Percentiles rank a stretch among this genome's conserved stretches.
phyloP scores from a whole-genome alignment of 2,888 invertebrate species.

The Anaspis maculata region DNA sequence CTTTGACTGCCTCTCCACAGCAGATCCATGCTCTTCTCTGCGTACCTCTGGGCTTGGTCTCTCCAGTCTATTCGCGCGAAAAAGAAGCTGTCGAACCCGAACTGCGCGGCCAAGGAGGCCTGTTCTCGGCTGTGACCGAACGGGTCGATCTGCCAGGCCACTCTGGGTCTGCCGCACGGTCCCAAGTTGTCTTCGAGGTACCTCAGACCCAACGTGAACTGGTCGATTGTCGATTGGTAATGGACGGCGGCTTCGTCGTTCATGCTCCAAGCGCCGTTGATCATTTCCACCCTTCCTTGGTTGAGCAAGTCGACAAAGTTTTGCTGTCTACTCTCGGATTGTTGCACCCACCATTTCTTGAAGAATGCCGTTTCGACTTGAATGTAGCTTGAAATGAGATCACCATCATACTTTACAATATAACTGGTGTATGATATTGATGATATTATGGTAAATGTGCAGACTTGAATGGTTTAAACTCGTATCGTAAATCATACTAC shows the following conservation, averaged over 20 bases:
- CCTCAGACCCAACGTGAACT: slow-evolving; percentile 55
- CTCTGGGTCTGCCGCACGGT: slow-evolving; percentile 61
- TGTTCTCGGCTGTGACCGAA: slow-evolving; percentile 73
- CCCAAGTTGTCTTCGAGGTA: slow-evolving; percentile 60
- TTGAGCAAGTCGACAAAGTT: slow-evolving; percentile 51
- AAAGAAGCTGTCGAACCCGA: slow-evolving; percentile 66
- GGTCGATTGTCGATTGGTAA: slow-evolving; percentile 61
- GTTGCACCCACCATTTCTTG: slow-evolving; percentile 70
- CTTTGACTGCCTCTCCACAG: slow-evolving; percentile 58
- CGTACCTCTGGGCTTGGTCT: slow-evolving; percentile 51
- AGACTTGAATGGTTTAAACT: too few relatives aligned
- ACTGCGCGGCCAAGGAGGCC: slow-evolving; percentile 52
- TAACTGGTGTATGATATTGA: too few relatives aligned
- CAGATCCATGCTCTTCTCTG: slow-evolving; percentile 56
- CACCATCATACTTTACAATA: too few relatives aligned
- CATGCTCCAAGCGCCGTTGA: slow-evolving; percentile 53
- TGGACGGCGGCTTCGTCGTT: slow-evolving; percentile 57
- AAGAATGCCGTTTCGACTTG: slow-evolving; percentile 74
- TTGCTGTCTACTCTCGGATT: slow-evolving; percentile 46
- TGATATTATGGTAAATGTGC: too few relatives aligned
- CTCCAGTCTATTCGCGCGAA: slow-evolving; percentile 61
- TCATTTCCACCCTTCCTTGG: slow-evolving; percentile 51
- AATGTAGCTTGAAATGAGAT: slow-evolving; percentile 58
- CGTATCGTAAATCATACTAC: too few relatives aligned
- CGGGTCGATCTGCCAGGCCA: slow-evolving; percentile 81